These are phyloP conservation scores for Rallus limicola DNA, from an alignment of 2,113 vertebrate genomes.

Conservation along the genomic window DNA sequence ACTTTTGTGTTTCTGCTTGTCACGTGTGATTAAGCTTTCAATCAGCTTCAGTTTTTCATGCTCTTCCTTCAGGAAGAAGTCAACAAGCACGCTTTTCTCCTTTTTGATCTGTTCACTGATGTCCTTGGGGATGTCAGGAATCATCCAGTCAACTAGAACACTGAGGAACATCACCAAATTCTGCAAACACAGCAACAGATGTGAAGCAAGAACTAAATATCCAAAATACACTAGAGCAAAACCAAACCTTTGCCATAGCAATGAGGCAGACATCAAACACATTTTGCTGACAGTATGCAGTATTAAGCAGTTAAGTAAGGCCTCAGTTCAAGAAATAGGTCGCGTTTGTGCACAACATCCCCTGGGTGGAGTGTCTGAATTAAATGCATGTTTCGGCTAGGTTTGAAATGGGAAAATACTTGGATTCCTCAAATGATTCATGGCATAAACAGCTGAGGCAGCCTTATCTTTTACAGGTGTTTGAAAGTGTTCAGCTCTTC, in stretches of 20 bases:
- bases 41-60: slow-evolving; percentile 79
- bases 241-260: not conserved
- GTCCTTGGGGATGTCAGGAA: slow-evolving; percentile 93
- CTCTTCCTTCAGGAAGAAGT: slow-evolving; percentile 92
- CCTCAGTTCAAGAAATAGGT: not conserved
- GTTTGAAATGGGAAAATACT: not conserved
- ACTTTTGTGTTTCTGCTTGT: not conserved
- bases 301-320: not conserved
- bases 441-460: not conserved
- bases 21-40: slow-evolving; percentile 35
- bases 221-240: not conserved
- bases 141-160: slow-evolving; percentile 94
- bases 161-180: slow-evolving; percentile 98
- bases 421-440: not conserved
- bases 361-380: not conserved
- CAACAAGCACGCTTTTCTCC: slow-evolving; percentile 89
- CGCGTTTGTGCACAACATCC: not conserved
- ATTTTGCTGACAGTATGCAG: not conserved
- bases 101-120: slow-evolving; percentile 93
- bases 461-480: not conserved
- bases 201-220: not conserved
- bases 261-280: not conserved
- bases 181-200: slow-evolving; percentile 62
- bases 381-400: not conserved
- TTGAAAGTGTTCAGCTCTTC: not conserved